Evolutionary conservation across 2,113 vertebrate species (phyloP), one percentile per base, ranked within the genome.

Genomic region (Hystrix brachyura): DNA sequence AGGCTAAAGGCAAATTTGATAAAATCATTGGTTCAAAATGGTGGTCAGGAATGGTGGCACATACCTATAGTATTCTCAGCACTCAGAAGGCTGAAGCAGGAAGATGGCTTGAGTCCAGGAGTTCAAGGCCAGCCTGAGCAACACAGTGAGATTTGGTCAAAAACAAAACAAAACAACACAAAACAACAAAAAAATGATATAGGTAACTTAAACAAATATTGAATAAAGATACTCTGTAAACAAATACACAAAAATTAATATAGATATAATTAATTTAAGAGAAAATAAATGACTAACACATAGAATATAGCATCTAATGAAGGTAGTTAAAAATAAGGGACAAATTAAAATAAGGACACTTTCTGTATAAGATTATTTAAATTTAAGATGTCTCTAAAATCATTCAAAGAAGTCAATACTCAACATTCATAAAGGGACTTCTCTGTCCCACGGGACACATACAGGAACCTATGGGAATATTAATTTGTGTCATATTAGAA

Each of bases 221-320:
- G 13, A 76, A 29, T 91, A 60, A 67, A 76, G 43, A 38, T 71
- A 38, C 17, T 71, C 19, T 21, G n/a, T 19, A 38, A 19, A 38
- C 17, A 71, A 38, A 38, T 71, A 71, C 10, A 38, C 4, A 38
- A 71, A 65, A 71, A 38, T 19, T 69, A 69, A n/a, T 69, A 38
- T 38, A 62, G 25, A 25, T 62, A 62, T 62, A 62, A 62, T 62
- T 62, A 25, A 62, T 62, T 7, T 62, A 57, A 57, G 69, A 38
- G 34, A 71, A 38, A 71, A 38, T 38, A 71, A 71, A 8, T 71
- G 69, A 17, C 51, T 62, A 78, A 88, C 65, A 55, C 29, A 86
- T 69, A 17, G 60, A 87, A 23, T 88, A 53, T 38, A 90, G 78
- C 10, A 81, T 86, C 71, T 87, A 94, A 79, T 81, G 18, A 86